Evolutionary conservation across 2,113 vertebrate species (phyloP).

Genomic region (Toxostoma redivivum): DNA sequence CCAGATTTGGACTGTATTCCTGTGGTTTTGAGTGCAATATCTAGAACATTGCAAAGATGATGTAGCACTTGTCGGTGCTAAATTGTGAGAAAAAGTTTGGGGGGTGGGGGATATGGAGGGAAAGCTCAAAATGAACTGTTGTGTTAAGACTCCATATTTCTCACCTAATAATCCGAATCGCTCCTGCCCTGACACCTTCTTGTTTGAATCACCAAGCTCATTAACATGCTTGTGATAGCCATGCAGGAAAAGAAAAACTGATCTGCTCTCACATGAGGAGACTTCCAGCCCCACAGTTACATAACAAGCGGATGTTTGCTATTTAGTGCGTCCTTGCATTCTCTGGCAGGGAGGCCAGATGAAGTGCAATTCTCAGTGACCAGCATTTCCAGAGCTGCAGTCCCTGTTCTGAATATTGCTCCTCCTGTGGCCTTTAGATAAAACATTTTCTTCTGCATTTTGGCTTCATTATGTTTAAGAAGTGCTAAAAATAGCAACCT

Average conservation of each 20-base stretch:
- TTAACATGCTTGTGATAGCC: not conserved
- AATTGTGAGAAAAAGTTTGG: not conserved
- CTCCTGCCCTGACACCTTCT: not conserved
- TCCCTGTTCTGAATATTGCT: not conserved
- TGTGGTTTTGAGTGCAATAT: not conserved
- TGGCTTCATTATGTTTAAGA: not conserved
- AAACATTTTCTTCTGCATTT: not conserved
- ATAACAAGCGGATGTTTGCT: not conserved
- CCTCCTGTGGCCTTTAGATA: not conserved
- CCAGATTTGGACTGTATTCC: not conserved
- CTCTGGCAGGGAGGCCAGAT: not conserved
- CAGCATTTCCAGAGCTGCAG: not conserved
- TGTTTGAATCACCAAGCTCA: not conserved
- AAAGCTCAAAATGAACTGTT: not conserved
- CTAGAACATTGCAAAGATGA: not conserved
- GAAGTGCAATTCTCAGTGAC: not conserved
- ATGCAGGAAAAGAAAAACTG: not conserved
- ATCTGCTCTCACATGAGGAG: not conserved
- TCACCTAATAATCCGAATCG: not conserved
- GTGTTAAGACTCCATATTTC: not conserved
- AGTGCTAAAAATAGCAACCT: not conserved
- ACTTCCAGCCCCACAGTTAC: not conserved
- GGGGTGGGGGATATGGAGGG: accelerated
- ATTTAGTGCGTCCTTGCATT: not conserved
- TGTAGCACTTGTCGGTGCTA: not conserved